Evolutionary conservation across 2,113 vertebrate species (phyloP).

Genomic region (Australoheros scitulus): DNA sequence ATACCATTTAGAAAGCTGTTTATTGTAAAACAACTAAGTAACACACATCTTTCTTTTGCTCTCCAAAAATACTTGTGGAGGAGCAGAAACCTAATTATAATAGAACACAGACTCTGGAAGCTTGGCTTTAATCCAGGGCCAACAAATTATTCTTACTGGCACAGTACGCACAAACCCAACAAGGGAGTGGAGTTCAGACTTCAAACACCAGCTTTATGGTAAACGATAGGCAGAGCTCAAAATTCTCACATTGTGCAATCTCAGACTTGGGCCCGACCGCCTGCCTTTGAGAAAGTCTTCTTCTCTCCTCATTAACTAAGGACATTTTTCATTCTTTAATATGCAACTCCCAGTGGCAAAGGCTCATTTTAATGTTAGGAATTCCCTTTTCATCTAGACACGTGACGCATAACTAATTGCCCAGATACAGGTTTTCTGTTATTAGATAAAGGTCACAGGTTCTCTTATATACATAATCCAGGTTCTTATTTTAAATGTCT

Average conservation of each 20-base stretch:
- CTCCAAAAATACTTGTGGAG: constrained; percentile 49
- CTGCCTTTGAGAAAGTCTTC: constrained; percentile 51
- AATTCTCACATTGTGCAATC: constrained; percentile 70
- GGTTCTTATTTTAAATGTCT: constrained; percentile 5
- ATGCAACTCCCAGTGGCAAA: background rate
- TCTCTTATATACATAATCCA: background rate
- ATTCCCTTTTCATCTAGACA: constrained; percentile 3
- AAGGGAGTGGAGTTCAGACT: constrained; percentile 59
- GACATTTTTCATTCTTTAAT: constrained; percentile 48
- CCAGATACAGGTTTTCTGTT: constrained; percentile 5
- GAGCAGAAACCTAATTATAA: constrained; percentile 65
- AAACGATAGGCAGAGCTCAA: constrained; percentile 67
- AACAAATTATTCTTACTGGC: constrained; percentile 71
- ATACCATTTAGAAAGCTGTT: constrained; percentile 23
- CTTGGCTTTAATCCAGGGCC: constrained; percentile 58
- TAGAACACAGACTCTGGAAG: constrained; percentile 53
- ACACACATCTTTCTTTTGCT: constrained; percentile 35
- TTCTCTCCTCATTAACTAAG: constrained; percentile 38
- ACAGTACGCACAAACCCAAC: constrained; percentile 49
- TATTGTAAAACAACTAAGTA: constrained; percentile 24
- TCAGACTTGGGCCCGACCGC: constrained; percentile 19
- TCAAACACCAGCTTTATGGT: constrained; percentile 70
- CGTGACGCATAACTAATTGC: constrained; percentile 11
- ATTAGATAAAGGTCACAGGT: background rate
- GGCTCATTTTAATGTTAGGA: constrained; percentile 4